Conservation (phyloP, 2,888 invertebrate genomes). For the Dastarcus helophoroides region DNA sequence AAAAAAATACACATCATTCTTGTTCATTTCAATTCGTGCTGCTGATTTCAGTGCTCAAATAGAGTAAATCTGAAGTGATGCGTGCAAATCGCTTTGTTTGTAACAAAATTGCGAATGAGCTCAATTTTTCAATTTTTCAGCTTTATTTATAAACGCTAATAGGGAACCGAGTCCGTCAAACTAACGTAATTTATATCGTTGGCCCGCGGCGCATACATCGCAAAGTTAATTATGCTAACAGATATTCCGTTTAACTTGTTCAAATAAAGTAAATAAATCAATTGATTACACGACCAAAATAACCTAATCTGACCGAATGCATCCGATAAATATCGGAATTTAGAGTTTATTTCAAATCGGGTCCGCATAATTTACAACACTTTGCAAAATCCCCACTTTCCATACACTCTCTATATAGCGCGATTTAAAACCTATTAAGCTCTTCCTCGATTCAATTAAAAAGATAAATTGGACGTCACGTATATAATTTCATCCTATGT, state of each 20-base stretch:
- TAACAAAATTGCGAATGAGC: too few relatives aligned
- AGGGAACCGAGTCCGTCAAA: too few relatives aligned
- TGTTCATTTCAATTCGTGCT: too few relatives aligned
- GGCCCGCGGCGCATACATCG: background rate
- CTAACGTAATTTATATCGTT: too few relatives aligned
- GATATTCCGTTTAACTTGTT: slow-evolving; percentile 1
- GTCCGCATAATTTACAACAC: slow-evolving; percentile 1
- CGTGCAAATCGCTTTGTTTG: too few relatives aligned
- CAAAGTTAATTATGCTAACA: slow-evolving; percentile 1
- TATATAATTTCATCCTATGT: too few relatives aligned
- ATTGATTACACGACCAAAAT: slow-evolving; percentile 3
- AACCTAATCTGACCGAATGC: slow-evolving; percentile 4
- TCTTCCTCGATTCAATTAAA: slow-evolving; percentile 15
- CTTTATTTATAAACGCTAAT: too few relatives aligned
- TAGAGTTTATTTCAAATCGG: slow-evolving; percentile 5
- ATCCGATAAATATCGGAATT: slow-evolving; percentile 3
- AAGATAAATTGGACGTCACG: too few relatives aligned
- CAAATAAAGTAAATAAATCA: slow-evolving; percentile 4
- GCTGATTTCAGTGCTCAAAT: too few relatives aligned
- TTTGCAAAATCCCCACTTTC: background rate
- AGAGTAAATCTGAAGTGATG: too few relatives aligned
- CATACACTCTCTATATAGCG: background rate
- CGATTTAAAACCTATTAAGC: background rate
- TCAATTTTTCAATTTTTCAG: too few relatives aligned
- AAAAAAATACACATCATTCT: too few relatives aligned